Conservation (phyloP, 2,888 invertebrate genomes). For the Stramonita haemastoma region DNA sequence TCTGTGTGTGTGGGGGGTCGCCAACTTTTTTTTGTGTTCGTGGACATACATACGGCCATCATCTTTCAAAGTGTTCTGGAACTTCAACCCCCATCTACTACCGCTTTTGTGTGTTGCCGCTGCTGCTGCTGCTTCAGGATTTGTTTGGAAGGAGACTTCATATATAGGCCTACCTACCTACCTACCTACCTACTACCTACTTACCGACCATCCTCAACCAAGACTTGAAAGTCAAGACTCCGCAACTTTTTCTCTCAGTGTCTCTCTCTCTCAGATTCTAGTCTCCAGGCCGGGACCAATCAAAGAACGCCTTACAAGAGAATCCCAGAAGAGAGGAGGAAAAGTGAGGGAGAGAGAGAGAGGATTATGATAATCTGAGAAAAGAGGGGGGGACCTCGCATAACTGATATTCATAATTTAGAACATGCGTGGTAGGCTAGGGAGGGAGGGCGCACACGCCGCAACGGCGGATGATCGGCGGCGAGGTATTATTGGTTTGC, state of each 20-base stretch:
- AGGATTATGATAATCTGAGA: constrained; percentile 43
- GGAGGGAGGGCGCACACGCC: constrained; percentile 29
- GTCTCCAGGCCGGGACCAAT: constrained; percentile 22
- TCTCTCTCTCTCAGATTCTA: background rate
- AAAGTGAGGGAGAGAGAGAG: background rate
- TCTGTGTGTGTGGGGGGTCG: background rate
- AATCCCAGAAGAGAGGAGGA: too few relatives aligned
- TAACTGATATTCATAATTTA: constrained; percentile 47
- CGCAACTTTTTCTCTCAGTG: background rate
- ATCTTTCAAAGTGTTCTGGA: background rate
- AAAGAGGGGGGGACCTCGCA: constrained; percentile 10
- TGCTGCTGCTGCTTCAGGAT: too few relatives aligned
- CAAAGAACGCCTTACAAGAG: constrained; percentile 34
- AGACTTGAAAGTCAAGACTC: background rate
- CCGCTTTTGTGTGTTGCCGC: too few relatives aligned
- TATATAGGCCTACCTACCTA: too few relatives aligned
- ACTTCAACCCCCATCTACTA: too few relatives aligned
- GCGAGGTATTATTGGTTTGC: constrained; percentile 24
- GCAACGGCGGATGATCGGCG: background rate
- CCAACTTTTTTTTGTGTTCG: background rate
- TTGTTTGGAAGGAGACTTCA: too few relatives aligned
- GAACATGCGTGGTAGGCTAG: constrained; percentile 41
- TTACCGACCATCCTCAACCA: too few relatives aligned
- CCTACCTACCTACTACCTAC: too few relatives aligned
- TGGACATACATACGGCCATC: background rate